Evolutionary conservation across 2,888 invertebrate species (phyloP), one percentile per base, ranked within the genome.

Genomic region (Tricholauxania praeusta): DNA sequence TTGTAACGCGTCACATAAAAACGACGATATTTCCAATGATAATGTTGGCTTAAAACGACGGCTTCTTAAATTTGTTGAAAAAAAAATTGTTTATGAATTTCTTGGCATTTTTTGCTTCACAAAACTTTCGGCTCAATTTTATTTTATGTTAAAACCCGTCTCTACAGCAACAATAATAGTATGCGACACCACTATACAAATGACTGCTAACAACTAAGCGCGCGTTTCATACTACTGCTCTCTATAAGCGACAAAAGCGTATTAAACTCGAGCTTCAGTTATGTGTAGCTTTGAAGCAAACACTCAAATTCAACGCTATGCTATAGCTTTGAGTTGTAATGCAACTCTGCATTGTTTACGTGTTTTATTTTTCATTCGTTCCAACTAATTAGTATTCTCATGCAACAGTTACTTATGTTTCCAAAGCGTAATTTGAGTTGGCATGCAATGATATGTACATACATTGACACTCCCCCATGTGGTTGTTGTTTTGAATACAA

Each of bases 171-270:
- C 19, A 51, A 32, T 32, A 17, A 60, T 2, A 32, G 60, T n/a
- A 39, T 32, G 17, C 12, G 7, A 60, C 7, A 59, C 48, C 12
- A 57, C 17, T 22, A 32, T 19, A 65, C n/a, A 52, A 14, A 12
- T 17, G 69, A 59, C 52, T 52, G 57, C 73, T 59, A 72, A 12
- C 72, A 15, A 59, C 59, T 55, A 47, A 39, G 70, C 22, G 47
- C 53, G 22, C 53, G 17, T 57, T 59, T 52, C 28, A 28, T 60
- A 47, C 49, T 47, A 62, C 66, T 48, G 62, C 71, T 67, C 64
- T 71, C 74, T 59, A 74, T 75, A 71, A 78, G 74, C 72, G 75
- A 76, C 76, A 75, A 76, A 78, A 75, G 72, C 77, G 78, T 74
- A 78, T 78, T 78, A 73, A 77, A 71, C 71, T n/a, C 72, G 65